A percentile compares a stretch with the other conserved stretches of the same genome.
These are phyloP conservation scores for Dasyprocta punctata DNA, from an alignment of 2,113 vertebrate species.

Conservation along the genomic window DNA sequence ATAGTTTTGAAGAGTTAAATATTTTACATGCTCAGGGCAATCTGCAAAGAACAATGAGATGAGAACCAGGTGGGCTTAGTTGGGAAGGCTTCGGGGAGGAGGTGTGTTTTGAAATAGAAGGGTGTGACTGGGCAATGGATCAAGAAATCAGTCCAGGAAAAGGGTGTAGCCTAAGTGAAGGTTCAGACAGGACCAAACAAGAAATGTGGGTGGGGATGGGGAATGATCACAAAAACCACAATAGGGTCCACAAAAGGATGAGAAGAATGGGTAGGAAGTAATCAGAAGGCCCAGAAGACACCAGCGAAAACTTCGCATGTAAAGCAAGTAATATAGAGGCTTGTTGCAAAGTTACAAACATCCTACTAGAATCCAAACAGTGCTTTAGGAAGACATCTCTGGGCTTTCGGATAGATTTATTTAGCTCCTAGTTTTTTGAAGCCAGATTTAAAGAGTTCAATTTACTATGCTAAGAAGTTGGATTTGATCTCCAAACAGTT, in stretches of 20 bases:
- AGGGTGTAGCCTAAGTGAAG: conserved; percentile 49
- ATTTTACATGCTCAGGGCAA: conserved; percentile 49
- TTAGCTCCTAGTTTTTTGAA: background rate
- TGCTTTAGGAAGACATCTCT: conserved; percentile 5
- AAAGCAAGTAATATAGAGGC: background rate
- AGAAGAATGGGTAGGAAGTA: conserved; percentile 22
- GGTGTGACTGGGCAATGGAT: conserved; percentile 54
- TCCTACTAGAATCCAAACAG: background rate
- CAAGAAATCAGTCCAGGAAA: conserved; percentile 56
- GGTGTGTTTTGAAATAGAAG: conserved; percentile 68
- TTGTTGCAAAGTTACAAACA: background rate
- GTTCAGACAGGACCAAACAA: conserved; percentile 67
- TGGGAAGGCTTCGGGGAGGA: conserved; percentile 63
- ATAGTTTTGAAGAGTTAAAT: conserved; percentile 64
- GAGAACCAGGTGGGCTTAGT: conserved; percentile 67
- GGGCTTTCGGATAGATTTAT: background rate
- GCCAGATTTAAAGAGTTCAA: background rate
- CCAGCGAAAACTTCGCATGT: background rate
- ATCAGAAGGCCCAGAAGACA: conserved; percentile 39
- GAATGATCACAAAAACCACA: conserved; percentile 43
- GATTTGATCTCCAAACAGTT: background rate
- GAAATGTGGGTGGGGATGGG: conserved; percentile 47
- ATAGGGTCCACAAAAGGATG: background rate
- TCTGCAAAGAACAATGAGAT: conserved; percentile 60
- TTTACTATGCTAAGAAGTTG: background rate